Evolutionary conservation across 2,113 vertebrate species (phyloP).

Genomic region (Rhabdornis inornatus): DNA sequence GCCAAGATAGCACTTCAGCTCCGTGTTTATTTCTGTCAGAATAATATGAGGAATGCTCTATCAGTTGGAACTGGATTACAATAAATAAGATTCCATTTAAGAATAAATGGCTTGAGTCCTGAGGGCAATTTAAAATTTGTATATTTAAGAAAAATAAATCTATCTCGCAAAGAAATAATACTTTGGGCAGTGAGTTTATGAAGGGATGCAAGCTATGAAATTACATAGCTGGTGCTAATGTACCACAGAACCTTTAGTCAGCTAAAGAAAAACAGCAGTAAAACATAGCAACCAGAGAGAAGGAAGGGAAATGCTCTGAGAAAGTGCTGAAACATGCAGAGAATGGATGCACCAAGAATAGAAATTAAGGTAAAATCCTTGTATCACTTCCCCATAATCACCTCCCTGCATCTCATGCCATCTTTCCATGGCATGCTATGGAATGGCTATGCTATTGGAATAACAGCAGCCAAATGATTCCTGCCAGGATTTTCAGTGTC

Average conservation of each 20-base stretch:
- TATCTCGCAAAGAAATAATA: neutral
- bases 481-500: neutral
- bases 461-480: neutral
- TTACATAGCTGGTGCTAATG: neutral
- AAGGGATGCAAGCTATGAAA: slow-evolving; percentile 11
- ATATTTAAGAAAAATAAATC: slow-evolving; percentile 47
- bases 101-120: slow-evolving; percentile 32
- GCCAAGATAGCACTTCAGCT: neutral
- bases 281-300: neutral
- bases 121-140: slow-evolving; percentile 42
- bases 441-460: neutral
- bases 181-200: slow-evolving; percentile 7
- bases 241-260: neutral
- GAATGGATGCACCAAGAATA: neutral
- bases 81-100: slow-evolving; percentile 44
- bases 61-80: slow-evolving; percentile 33
- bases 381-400: neutral
- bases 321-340: neutral
- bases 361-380: neutral
- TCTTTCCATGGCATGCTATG: neutral
- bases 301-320: neutral
- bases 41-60: slow-evolving; percentile 11
- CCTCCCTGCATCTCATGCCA: neutral
- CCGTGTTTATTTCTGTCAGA: slow-evolving; percentile 25
- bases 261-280: neutral